Conservation (phyloP, 1,140 invertebrate species). For the Cotesia glomerata region DNA sequence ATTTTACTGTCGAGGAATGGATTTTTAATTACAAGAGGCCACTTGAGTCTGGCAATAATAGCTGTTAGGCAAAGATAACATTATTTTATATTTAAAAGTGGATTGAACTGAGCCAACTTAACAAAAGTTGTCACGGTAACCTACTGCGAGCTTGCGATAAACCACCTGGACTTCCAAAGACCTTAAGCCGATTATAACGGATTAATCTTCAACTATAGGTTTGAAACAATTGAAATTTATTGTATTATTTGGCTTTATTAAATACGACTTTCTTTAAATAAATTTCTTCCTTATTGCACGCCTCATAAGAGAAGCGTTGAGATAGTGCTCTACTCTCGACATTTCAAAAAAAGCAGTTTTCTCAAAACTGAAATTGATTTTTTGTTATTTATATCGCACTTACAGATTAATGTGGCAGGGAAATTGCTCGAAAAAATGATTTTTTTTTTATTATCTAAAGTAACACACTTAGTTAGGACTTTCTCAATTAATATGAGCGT, state of each 20-base stretch:
- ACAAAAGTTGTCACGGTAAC: neutral
- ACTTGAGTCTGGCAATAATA: constrained; percentile 17
- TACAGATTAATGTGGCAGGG: too few species aligned
- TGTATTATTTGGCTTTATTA: neutral
- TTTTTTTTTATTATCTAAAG: too few species aligned
- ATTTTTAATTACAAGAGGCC: neutral
- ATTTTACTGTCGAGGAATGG: neutral
- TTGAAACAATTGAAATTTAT: neutral
- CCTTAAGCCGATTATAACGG: constrained; percentile 18
- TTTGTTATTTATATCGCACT: too few species aligned
- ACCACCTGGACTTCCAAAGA: neutral
- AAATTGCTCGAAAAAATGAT: too few species aligned
- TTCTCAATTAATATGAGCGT: too few species aligned
- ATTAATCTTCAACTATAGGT: neutral
- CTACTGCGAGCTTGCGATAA: constrained; percentile 13
- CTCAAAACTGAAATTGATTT: too few species aligned
- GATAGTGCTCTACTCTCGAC: too few species aligned
- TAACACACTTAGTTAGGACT: too few species aligned
- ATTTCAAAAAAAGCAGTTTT: too few species aligned
- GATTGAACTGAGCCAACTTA: neutral
- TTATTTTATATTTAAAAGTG: neutral
- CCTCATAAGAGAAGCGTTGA: too few species aligned
- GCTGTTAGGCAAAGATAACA: constrained; percentile 27
- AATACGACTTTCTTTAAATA: too few species aligned
- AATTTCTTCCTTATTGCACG: too few species aligned